Evolutionary conservation across 2,888 invertebrate species (phyloP), one percentile per base, ranked within the genome.

Genomic region (Chymomyza fuscimana): DNA sequence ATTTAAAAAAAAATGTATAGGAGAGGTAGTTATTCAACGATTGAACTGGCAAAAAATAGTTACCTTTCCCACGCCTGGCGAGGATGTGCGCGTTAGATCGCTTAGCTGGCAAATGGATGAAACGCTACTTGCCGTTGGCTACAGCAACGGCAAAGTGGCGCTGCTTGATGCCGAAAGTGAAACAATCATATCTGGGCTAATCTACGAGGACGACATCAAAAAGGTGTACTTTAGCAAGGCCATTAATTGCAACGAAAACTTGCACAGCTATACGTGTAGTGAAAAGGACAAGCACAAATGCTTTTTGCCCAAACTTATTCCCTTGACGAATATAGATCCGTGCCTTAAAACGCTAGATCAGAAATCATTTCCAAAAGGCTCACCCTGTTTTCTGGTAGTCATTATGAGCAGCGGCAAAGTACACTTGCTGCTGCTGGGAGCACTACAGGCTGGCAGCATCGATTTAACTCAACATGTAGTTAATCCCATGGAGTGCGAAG

Each of bases 81-180:
- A 98, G 90, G 94, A 94, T 86, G 93, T 95, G 19, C 93, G 93
- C 52, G 96, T 97, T 0, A 94, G 94, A 73, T 95, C 96, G 12
- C 93, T 99, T 89, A 95, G 96, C 64, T 99, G 98, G 98, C 94
- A 98, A 91, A 97, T 98, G 7, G 98, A 99, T 93, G 98, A 98
- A 79, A 97, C 97, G 92, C 95, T 98, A 85, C 90, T 95, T 63
- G 94, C 94, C 0, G 91, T 91, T 12, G 92, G 93, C 5, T 96
- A 96, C 80, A 94, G 93, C 90, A 94, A 93, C 90, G 96, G 96
- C 12, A 93, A 93, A 86, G 93, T 97, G 1, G 93, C 94, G 40
- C 93, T 98, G 60, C 94, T 97, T 56, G 96, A 97, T 90, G 96
- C 97, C 63, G 98, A 98, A 92, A 96, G 96, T 83, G 97, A 97